phyloP scores from a whole-genome alignment of 92 coral and sea anemone species.

The Plumapathes pennacea region DNA sequence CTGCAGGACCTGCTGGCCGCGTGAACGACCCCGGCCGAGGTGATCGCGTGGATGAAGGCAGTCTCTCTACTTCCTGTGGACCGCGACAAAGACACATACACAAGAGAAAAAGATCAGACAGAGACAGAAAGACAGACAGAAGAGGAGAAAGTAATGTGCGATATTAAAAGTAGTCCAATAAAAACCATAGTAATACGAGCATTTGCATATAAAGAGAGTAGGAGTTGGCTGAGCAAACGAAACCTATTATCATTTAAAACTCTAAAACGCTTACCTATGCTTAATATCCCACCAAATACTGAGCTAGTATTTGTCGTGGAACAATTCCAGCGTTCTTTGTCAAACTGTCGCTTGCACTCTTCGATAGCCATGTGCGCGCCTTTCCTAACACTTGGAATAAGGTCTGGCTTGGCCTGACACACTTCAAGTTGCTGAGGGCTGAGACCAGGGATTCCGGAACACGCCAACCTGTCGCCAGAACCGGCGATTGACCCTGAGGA shows the following conservation, averaged over 20 bases:
- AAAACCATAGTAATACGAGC: too few relatives aligned
- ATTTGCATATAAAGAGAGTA: not conserved
- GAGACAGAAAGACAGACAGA: not conserved
- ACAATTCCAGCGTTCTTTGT: constrained; percentile 92
- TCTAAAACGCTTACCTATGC: constrained; percentile 84
- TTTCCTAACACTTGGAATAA: constrained; percentile 79
- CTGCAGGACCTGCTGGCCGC: constrained; percentile 92
- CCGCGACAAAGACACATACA: not conserved
- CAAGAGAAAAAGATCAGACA: not conserved
- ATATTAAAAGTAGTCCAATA: too few relatives aligned
- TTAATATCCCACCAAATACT: constrained; percentile 77
- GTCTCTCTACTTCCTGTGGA: constrained; percentile 90
- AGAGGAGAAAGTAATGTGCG: not conserved
- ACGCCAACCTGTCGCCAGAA: constrained; percentile 40
- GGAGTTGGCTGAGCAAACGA: not conserved
- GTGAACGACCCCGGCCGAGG: constrained; percentile 97
- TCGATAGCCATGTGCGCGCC: constrained; percentile 82
- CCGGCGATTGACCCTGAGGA: constrained; percentile 58
- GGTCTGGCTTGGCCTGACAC: constrained; percentile 86
- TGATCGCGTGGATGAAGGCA: constrained; percentile 93
- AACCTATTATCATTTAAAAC: not conserved
- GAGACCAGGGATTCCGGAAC: constrained; percentile 81
- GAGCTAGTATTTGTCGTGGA: constrained; percentile 74
- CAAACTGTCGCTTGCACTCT: constrained; percentile 88
- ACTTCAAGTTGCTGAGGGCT: constrained; percentile 71